Evolutionary conservation across 2,797 vertebrate genomes (phyloP), one percentile per base, ranked within the genome.

Genomic region (Agapornis canus): DNA sequence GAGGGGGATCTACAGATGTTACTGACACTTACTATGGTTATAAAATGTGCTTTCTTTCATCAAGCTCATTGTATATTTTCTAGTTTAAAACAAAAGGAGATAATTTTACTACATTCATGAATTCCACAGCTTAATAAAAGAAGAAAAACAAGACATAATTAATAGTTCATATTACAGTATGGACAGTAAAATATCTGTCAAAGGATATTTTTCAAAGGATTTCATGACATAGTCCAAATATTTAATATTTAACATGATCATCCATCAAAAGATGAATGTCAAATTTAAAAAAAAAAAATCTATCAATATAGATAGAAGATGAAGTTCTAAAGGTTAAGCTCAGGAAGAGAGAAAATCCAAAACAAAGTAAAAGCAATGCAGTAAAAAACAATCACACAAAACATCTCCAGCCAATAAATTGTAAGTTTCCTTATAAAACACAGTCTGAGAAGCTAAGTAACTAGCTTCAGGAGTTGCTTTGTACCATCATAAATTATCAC

Each of bases 31-130:
- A 89, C 85, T 51, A 96, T 77, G 78, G 82, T 89, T 97, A 88
- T 97, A 95, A 98, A 97, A 97, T 91, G 92, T 40, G 76, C 60
- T 63, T 40, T 78, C 57, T 84, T 97, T 96, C 77, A 95, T 97
- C 86, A 96, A 68, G 20, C 71, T 92, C 64, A 82, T 94, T 96
- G 29, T 85, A 92, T 39, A 94, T 97, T 96, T 97, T 94, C 42
- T 66, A 94, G 64, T 40, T 32, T 92, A 93, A 97, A 65, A 76
- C 85, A 96, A 94, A 79, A 94, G 88, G 39, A 86, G 35, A 95
- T 82, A 60, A 92, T 94, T 95, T 93, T 80, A 52, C 42, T 93
- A 19, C 94, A 69, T 91, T 65, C 93, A 65, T 91, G 81, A 93
- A 95, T 91, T 77, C 82, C 91, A 93, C n/a, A 89, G 59, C 25